Percentiles rank a stretch among this genome's conserved stretches.
Evolutionary conservation across 2,797 vertebrate species (phyloP).

Genomic region (Mormyrops boulengeri): DNA sequence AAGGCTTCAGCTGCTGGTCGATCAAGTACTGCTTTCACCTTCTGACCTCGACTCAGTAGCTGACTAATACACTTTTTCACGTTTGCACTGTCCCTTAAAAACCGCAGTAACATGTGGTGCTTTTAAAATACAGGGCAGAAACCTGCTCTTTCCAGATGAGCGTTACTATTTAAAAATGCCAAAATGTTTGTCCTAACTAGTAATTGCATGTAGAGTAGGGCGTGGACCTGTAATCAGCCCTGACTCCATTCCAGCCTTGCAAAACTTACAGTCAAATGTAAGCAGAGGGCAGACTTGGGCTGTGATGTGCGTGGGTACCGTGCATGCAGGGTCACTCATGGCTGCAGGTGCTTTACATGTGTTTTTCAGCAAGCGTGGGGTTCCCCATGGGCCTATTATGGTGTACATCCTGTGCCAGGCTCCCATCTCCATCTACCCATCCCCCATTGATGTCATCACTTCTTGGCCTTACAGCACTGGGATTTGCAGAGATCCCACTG

Average conservation of each 20-base stretch:
- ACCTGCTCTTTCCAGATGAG: background rate
- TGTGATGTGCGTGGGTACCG: background rate
- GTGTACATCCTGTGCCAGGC: background rate
- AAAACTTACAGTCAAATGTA: background rate
- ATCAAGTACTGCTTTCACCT: background rate
- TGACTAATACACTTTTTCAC: background rate
- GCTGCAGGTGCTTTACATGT: background rate
- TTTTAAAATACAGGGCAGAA: constrained; percentile 2
- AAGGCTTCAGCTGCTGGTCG: background rate
- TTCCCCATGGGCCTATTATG: background rate
- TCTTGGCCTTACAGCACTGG: background rate
- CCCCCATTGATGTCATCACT: background rate
- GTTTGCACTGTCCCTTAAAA: background rate
- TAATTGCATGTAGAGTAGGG: background rate
- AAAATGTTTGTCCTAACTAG: background rate
- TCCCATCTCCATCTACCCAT: background rate
- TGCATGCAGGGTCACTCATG: background rate
- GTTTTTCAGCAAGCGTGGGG: background rate
- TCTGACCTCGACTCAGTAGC: background rate
- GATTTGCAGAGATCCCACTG: background rate
- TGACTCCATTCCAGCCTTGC: background rate
- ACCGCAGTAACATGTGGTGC: background rate
- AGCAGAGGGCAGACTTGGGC: background rate
- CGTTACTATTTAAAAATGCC: constrained; percentile 1
- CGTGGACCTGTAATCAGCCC: background rate